Conservation (phyloP, 2,113 vertebrate genomes). For the Erinaceus europaeus region DNA sequence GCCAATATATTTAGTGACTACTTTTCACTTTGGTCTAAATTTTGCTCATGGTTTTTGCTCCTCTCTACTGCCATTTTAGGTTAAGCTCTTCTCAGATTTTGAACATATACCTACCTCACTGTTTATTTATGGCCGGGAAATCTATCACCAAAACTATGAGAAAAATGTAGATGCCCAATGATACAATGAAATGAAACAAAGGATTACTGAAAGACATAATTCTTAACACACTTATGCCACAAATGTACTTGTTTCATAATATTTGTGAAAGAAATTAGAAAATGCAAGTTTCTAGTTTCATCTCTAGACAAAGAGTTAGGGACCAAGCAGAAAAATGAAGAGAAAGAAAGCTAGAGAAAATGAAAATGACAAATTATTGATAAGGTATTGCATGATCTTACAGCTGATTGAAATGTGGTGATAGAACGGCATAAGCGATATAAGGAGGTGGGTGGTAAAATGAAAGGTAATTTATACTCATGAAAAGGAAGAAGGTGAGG, state of each 20-base stretch:
- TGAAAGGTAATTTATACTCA: no score
- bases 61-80: background rate
- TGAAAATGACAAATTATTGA: background rate
- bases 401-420: no score
- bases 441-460: no score
- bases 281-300: background rate
- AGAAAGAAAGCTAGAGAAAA: background rate
- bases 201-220: background rate
- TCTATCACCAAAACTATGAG: background rate
- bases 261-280: background rate
- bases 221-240: background rate
- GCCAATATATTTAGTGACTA: background rate
- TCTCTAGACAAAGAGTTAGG: background rate
- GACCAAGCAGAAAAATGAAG: background rate
- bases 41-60: no score
- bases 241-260: background rate
- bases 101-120: background rate
- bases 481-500: no score
- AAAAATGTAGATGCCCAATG: background rate
- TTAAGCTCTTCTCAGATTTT: background rate
- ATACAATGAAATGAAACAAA: background rate
- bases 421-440: no score
- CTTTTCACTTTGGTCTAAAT: slow-evolving; percentile 7
- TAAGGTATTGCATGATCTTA: no score
- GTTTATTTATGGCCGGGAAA: background rate